Conservation (phyloP, 2,113 vertebrate genomes). For the Chaetodon trifascialis region DNA sequence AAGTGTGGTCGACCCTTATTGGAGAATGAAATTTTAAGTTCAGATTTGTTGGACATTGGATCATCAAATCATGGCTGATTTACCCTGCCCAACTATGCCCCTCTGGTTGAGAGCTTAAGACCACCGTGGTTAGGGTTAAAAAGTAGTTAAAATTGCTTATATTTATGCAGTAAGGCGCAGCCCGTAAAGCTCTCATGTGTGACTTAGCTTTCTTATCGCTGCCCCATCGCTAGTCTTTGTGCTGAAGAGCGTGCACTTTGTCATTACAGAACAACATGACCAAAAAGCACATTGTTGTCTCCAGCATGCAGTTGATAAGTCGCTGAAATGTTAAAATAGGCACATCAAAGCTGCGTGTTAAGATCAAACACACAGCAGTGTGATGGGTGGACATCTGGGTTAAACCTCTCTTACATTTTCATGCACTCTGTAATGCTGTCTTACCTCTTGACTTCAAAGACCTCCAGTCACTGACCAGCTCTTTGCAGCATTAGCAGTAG, state of each 20-base stretch:
- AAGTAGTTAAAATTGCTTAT: not conserved
- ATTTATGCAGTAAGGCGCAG: slow-evolving; percentile 14
- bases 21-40: not conserved
- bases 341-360: not conserved
- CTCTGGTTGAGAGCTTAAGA: not conserved
- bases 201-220: slow-evolving; percentile 1
- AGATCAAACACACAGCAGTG: not conserved
- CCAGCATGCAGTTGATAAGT: not conserved
- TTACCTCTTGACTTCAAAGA: slow-evolving; percentile 7
- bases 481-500: slow-evolving; percentile 36
- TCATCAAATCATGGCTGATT: not conserved
- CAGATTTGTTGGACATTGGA: not conserved
- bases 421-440: not conserved
- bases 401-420: not conserved
- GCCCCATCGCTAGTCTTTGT: slow-evolving; percentile 3
- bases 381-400: slow-evolving; percentile 1
- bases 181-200: slow-evolving; percentile 14
- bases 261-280: not conserved
- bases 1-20: not conserved
- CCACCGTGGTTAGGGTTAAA: not conserved
- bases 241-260: not conserved
- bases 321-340: not conserved
- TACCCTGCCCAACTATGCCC: not conserved
- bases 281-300: not conserved
- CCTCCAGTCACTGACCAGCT: slow-evolving; percentile 16